Conservation (phyloP, 2,113 vertebrate species). For the Euleptes europaea region DNA sequence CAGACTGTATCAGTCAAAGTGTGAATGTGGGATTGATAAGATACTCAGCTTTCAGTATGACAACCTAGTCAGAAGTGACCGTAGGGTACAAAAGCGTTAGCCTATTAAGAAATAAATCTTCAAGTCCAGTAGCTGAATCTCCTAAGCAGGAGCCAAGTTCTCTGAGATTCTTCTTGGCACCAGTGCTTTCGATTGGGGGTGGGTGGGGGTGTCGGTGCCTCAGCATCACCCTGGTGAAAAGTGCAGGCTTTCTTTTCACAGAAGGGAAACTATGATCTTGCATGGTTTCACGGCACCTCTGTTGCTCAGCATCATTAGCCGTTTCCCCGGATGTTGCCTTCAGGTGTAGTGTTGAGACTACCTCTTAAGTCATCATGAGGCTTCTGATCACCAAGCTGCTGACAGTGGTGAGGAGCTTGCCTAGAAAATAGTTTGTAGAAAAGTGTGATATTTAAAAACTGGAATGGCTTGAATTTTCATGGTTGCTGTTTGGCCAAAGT, state of each 20-base stretch:
- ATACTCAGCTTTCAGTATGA: not conserved
- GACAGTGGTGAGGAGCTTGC: not conserved
- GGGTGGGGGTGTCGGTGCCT: not conserved
- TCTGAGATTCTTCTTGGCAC: not conserved
- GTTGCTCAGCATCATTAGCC: not conserved
- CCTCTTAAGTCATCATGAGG: not conserved
- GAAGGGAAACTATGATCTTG: not conserved
- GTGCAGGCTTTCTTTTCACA: not conserved
- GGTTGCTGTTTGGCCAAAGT: not conserved
- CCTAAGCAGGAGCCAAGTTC: not conserved
- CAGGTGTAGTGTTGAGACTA: not conserved
- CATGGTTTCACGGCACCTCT: not conserved
- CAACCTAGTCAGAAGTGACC: not conserved
- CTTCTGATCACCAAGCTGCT: not conserved
- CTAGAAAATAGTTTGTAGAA: not conserved
- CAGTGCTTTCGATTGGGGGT: not conserved
- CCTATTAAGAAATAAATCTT: not conserved
- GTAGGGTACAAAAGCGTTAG: not conserved
- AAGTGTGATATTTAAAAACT: not conserved
- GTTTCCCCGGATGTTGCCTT: not conserved
- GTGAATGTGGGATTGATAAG: not conserved
- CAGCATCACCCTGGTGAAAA: not conserved
- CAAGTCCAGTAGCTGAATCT: not conserved
- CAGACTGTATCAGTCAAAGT: not conserved
- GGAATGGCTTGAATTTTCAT: not conserved